phyloP scores from a whole-genome alignment of 1,140 invertebrate species.

The Berghia stephanieae region DNA sequence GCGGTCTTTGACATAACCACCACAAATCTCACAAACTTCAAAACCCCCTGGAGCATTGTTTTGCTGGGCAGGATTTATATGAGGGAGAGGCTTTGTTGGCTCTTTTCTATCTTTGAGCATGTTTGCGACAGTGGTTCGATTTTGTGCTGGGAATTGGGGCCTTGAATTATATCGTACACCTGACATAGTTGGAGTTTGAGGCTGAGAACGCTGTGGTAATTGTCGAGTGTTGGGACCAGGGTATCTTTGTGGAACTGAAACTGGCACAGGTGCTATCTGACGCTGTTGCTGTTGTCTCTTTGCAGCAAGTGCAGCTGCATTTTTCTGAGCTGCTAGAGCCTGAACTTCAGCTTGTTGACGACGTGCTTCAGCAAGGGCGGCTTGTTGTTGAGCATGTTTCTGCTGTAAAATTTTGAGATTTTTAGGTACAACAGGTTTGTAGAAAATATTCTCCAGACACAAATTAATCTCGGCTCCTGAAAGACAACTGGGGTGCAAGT shows the following conservation, averaged over 20 bases:
- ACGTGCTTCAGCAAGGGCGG: slow-evolving; percentile 15
- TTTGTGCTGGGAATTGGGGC: no score
- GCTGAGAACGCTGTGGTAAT: no score
- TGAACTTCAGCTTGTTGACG: slow-evolving; percentile 30
- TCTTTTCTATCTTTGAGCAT: slow-evolving; percentile 23
- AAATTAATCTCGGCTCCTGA: slow-evolving; percentile 53
- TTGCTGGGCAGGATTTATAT: slow-evolving; percentile 11
- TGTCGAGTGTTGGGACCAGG: no score
- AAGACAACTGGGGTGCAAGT: slow-evolving; percentile 75
- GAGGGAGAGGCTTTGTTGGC: slow-evolving; percentile 4
- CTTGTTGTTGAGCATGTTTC: slow-evolving; percentile 24
- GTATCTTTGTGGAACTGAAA: neutral
- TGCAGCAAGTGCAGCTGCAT: slow-evolving; percentile 25
- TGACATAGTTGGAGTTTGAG: no score
- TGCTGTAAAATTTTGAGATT: slow-evolving; percentile 27
- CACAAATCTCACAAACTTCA: slow-evolving; percentile 65
- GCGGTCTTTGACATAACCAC: slow-evolving; percentile 63
- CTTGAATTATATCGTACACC: no score
- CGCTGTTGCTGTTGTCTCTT: slow-evolving; percentile 25
- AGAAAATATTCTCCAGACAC: slow-evolving; percentile 55
- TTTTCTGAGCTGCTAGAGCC: slow-evolving; percentile 27
- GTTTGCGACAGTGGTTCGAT: slow-evolving; percentile 23
- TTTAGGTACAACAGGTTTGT: slow-evolving; percentile 44
- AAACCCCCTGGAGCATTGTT: slow-evolving; percentile 46
- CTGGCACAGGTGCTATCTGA: neutral